Conservation (phyloP, 2,888 invertebrate species). For the Polylopha cassiicola region DNA sequence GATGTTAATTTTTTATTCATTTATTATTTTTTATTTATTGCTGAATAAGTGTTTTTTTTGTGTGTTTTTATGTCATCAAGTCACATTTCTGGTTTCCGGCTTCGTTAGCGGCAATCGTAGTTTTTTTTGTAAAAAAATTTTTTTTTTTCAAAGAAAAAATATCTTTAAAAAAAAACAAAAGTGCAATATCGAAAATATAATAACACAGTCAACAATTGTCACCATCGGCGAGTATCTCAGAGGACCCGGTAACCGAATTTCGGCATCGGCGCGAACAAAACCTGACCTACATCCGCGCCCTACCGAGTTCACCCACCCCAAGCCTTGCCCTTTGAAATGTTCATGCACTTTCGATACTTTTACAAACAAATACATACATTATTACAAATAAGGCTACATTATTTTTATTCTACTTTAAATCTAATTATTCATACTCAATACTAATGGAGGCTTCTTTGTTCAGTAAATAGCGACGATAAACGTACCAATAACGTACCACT, state of each 20-base stretch:
- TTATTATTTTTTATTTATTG: too few species aligned
- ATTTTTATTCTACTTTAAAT: slow-evolving; percentile 23
- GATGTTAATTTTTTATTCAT: too few species aligned
- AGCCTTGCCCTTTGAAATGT: slow-evolving; percentile 48
- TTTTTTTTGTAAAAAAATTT: too few species aligned
- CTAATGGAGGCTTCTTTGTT: too few species aligned
- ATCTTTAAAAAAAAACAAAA: slow-evolving; percentile 11
- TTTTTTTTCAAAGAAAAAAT: too few species aligned
- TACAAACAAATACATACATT: slow-evolving; percentile 43
- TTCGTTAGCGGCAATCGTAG: too few species aligned
- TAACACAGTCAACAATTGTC: slow-evolving; percentile 37
- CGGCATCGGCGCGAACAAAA: slow-evolving; percentile 68
- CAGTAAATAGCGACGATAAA: too few species aligned
- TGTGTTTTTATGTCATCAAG: too few species aligned
- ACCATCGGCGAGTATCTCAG: slow-evolving; percentile 35
- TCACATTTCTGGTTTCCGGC: too few species aligned
- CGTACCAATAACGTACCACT: too few species aligned
- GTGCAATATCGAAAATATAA: slow-evolving; percentile 25
- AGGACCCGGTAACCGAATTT: slow-evolving; percentile 74
- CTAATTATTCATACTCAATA: neutral
- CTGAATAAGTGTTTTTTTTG: too few species aligned
- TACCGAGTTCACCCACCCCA: slow-evolving; percentile 73
- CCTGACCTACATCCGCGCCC: slow-evolving; percentile 75
- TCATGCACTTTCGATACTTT: slow-evolving; percentile 58
- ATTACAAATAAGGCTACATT: slow-evolving; percentile 5